Evolutionary conservation across 2,888 invertebrate species (phyloP).

Genomic region (Harpagoxenus sublaevis): DNA sequence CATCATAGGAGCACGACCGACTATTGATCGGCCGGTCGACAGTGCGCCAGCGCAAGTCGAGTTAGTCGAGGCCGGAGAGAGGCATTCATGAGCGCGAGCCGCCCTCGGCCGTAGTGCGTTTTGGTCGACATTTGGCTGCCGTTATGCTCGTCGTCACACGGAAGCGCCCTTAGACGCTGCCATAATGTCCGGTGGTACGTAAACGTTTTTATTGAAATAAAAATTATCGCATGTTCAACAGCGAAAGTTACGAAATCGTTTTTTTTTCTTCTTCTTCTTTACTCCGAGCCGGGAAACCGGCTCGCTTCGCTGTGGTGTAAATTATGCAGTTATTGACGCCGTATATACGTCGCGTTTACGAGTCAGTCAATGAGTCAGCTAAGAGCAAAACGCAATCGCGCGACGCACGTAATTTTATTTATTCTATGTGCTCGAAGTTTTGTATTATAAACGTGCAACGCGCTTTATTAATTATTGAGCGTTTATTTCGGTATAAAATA

Average conservation of each 20-base stretch:
- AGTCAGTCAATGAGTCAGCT: background rate
- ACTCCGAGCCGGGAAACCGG: slow-evolving; percentile 1
- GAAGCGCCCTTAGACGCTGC: slow-evolving; percentile 66
- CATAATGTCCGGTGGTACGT: slow-evolving; percentile 83
- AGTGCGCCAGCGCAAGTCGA: slow-evolving; percentile 77
- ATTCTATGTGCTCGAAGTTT: background rate
- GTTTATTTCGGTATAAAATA: background rate
- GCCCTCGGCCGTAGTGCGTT: slow-evolving; percentile 62
- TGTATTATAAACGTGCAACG: background rate
- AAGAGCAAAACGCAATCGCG: background rate
- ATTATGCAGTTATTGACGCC: slow-evolving; percentile 21
- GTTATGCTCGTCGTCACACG: slow-evolving; percentile 44
- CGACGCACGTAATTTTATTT: background rate
- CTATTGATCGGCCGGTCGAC: slow-evolving; percentile 67
- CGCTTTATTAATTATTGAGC: background rate
- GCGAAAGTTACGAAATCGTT: background rate
- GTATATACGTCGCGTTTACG: background rate
- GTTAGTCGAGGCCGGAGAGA: slow-evolving; percentile 62
- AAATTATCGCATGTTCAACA: background rate
- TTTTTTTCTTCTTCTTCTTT: no score
- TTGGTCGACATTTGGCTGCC: slow-evolving; percentile 28
- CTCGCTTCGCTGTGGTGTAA: background rate
- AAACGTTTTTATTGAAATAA: slow-evolving; percentile 14
- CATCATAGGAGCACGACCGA: slow-evolving; percentile 34
- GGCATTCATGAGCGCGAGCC: slow-evolving; percentile 59